phyloP scores from a whole-genome alignment of 2,797 vertebrate species.

The Chloroceryle inda region DNA sequence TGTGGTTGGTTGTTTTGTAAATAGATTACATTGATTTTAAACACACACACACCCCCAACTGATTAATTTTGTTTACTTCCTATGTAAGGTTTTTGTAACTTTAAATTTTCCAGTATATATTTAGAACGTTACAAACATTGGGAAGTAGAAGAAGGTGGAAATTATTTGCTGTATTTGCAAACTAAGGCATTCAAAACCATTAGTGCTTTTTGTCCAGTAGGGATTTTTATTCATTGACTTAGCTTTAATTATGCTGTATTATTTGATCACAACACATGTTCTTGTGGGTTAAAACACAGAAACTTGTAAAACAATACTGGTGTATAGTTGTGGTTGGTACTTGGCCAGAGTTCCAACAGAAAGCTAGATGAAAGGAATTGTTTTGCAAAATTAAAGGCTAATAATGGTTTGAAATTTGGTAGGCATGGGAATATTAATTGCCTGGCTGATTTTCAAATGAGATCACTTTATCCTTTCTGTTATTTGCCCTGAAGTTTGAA shows the following conservation, averaged over 20 bases:
- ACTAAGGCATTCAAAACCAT: neutral
- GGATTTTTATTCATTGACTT: neutral
- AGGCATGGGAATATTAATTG: slow-evolving; percentile 16
- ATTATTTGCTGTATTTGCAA: neutral
- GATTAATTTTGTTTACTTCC: neutral
- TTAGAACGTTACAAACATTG: neutral
- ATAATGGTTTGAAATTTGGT: neutral
- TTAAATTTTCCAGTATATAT: neutral
- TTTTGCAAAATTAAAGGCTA: slow-evolving; percentile 47
- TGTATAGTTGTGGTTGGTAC: slow-evolving; percentile 12
- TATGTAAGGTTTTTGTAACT: neutral
- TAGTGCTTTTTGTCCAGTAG: neutral
- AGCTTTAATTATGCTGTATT: neutral
- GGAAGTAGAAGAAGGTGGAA: neutral
- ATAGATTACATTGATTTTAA: neutral
- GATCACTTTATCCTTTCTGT: neutral
- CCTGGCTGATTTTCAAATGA: slow-evolving; percentile 14
- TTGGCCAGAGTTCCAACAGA: slow-evolving; percentile 43
- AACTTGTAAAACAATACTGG: neutral
- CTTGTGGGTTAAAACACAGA: neutral
- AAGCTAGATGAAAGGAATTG: slow-evolving; percentile 36
- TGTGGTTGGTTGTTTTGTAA: neutral
- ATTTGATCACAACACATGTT: neutral
- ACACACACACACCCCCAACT: no score
- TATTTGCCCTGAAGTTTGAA: neutral